phyloP scores from a whole-genome alignment of 2,888 invertebrate species.

The Eurytoma adleriae region DNA sequence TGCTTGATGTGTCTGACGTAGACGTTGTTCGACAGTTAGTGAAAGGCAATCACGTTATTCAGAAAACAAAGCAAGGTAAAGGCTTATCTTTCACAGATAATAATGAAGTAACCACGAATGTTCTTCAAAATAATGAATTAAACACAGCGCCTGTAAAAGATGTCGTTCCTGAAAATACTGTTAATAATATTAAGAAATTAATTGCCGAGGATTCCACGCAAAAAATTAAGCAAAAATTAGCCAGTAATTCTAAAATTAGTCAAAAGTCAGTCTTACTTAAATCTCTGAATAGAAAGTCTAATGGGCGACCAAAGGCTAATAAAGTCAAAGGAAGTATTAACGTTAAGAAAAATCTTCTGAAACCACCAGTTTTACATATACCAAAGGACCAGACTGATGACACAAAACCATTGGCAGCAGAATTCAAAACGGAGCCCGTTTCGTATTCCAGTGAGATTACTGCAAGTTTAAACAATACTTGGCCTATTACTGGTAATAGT shows the following conservation, averaged over 20 bases:
- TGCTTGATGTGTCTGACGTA: slow-evolving; percentile 51
- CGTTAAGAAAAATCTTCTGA: slow-evolving; percentile 50
- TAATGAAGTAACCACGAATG: slow-evolving; percentile 7
- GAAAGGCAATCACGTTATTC: slow-evolving; percentile 32
- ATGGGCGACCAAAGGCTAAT: slow-evolving; percentile 23
- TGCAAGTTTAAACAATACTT: slow-evolving; percentile 36
- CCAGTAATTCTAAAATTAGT: not conserved
- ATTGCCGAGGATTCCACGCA: slow-evolving; percentile 1
- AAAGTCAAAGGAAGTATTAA: slow-evolving; percentile 36
- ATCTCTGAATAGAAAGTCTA: slow-evolving; percentile 19
- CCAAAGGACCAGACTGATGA: slow-evolving; percentile 48
- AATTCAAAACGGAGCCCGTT: slow-evolving; percentile 12
- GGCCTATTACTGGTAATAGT: slow-evolving; percentile 35
- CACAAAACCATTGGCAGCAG: slow-evolving; percentile 4
- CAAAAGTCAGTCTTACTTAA: slow-evolving; percentile 15
- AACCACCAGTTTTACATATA: slow-evolving; percentile 57
- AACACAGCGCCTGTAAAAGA: not conserved
- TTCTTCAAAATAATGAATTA: slow-evolving; percentile 11
- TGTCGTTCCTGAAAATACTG: slow-evolving; percentile 21
- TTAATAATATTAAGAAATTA: slow-evolving; percentile 20
- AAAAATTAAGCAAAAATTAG: not conserved
- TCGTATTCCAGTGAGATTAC: slow-evolving; percentile 20
- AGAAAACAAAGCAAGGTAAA: slow-evolving; percentile 27
- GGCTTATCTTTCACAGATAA: not conserved
- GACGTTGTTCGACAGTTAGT: slow-evolving; percentile 43